Evolutionary conservation across 2,888 invertebrate genomes (phyloP).

Genomic region (Lasioglossum leucozonium): DNA sequence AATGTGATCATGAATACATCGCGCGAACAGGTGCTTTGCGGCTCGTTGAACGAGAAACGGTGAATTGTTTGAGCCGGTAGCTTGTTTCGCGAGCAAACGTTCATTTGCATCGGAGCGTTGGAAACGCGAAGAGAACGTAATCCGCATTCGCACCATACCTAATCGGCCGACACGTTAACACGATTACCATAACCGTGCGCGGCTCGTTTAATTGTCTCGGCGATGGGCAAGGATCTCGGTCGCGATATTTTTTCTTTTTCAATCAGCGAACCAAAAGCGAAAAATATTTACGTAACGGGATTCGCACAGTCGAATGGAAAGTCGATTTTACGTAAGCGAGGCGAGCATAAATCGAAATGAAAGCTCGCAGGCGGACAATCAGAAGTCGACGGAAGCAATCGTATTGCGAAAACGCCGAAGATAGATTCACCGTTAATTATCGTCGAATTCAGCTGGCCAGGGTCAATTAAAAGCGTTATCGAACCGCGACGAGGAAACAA

Average conservation of each 20-base stretch:
- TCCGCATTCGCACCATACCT: slow-evolving; percentile 1
- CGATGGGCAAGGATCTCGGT: background rate
- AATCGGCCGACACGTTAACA: background rate
- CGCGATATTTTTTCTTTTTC: background rate
- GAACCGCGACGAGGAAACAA: slow-evolving; percentile 7
- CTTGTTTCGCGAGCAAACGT: slow-evolving; percentile 44
- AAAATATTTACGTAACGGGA: slow-evolving; percentile 32
- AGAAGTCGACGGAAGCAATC: slow-evolving; percentile 5
- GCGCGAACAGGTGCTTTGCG: slow-evolving; percentile 21
- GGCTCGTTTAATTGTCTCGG: background rate
- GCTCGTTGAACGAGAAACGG: slow-evolving; percentile 32
- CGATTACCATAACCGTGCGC: background rate
- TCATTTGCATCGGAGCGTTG: slow-evolving; percentile 33
- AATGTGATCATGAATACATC: background rate
- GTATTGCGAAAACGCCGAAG: slow-evolving; percentile 22
- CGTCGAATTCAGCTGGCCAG: slow-evolving; percentile 25
- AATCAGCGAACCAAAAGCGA: background rate
- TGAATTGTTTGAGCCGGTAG: slow-evolving; percentile 42
- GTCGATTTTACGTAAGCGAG: slow-evolving; percentile 45
- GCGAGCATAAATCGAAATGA: slow-evolving; percentile 4
- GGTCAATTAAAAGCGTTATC: slow-evolving; percentile 27
- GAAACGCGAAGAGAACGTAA: slow-evolving; percentile 20
- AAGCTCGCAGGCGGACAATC: slow-evolving; percentile 4
- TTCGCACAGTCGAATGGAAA: slow-evolving; percentile 35
- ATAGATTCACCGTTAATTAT: slow-evolving; percentile 22